A percentile compares a stretch with the other conserved stretches of the same genome.
Evolutionary conservation across 2,888 invertebrate species (phyloP).

Genomic region (Aleiodes alternator): DNA sequence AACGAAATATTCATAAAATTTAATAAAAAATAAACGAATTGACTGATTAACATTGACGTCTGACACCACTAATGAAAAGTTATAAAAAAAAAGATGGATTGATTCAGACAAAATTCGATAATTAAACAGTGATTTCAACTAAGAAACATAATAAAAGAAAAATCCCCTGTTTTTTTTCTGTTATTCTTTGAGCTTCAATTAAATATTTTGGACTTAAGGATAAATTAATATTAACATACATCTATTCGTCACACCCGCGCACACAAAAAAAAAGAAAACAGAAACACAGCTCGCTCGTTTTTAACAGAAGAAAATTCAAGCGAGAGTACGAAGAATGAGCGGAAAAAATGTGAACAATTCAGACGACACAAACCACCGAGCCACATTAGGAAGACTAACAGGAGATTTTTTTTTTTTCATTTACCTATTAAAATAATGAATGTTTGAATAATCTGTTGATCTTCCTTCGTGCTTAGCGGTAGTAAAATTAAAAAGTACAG

Average conservation of each 20-base stretch:
- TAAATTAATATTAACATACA: constrained; percentile 65
- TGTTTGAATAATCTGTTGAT: constrained; percentile 29
- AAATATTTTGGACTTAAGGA: constrained; percentile 60
- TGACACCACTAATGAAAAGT: no score
- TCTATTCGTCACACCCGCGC: constrained; percentile 55
- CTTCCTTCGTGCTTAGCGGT: constrained; percentile 49
- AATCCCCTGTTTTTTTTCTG: neutral
- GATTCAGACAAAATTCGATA: no score
- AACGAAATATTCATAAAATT: neutral
- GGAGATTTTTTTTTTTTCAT: neutral
- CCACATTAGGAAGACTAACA: constrained; percentile 44
- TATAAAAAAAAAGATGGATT: no score
- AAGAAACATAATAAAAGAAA: neutral
- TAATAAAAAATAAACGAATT: no score
- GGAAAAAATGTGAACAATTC: constrained; percentile 43
- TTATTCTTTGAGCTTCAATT: constrained; percentile 62
- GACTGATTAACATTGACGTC: no score
- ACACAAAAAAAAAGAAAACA: constrained; percentile 13
- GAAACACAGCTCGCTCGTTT: constrained; percentile 1
- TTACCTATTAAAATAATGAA: constrained; percentile 8
- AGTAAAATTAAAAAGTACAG: constrained; percentile 50
- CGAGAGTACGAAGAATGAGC: constrained; percentile 17
- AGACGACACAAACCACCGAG: constrained; percentile 42
- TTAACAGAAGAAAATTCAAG: constrained; percentile 1
- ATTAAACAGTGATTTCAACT: no score